Evolutionary conservation across 2,888 invertebrate genomes (phyloP), one percentile per base, ranked within the genome.

Genomic region (Bombyx huttoni): DNA sequence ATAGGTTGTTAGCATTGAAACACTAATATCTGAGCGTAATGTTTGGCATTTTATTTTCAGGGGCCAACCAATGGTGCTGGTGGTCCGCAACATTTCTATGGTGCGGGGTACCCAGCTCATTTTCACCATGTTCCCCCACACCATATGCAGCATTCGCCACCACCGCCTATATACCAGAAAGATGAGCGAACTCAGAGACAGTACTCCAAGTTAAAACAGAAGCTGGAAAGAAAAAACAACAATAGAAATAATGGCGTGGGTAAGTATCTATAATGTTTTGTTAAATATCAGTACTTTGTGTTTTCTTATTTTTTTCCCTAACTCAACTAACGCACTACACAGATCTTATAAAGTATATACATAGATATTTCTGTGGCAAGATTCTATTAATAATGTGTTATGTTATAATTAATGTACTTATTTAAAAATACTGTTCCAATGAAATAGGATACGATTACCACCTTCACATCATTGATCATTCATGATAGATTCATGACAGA

Each of bases 111-210:
- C 65, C 90, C 92, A 34, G 79, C 91, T 2, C 90, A 90, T 70
- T 90, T 81, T 70, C 91, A 88, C 79, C 78, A 91, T 64, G 76
- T 85, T 72, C 79, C 87, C 57, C 78, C 81, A 64, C 89, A 91
- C 67, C 92, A 92, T 70, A 90, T 92, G 81, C 92, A 92, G 63
- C 93, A 92, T 80, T 92, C 92, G 59, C 93, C 92, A 52, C 92
- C 92, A 49, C 90, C 88, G 5, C 83, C 81, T 1, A 80, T 81
- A 47, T 92, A 90, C 78, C 93, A 92, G 70, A 94, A 94, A 75
- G 94, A 95, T 76, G 95, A 95, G 77, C 89, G 95, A 65, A 91
- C 94, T 47, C 94, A 94, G 71, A 87, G 94, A 58, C 94, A 94
- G 76, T 92, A 93, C 73, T 91, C 91, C 58, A 95, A 95, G 80